phyloP scores from a whole-genome alignment of 2,888 invertebrate species.

The Drosophila pseudotakahashii region DNA sequence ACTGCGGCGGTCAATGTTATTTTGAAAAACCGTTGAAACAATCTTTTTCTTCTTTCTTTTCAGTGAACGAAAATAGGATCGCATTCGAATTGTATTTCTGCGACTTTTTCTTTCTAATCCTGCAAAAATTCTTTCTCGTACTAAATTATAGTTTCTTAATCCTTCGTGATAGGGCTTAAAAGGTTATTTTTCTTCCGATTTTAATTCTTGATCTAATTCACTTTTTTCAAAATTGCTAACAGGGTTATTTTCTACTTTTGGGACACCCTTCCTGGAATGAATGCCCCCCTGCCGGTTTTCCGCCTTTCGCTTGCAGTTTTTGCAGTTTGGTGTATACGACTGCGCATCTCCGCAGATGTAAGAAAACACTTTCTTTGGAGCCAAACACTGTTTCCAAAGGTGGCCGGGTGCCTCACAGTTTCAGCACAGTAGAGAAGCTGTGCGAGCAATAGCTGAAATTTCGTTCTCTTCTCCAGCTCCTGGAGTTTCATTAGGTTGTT shows the following conservation, averaged over 20 bases:
- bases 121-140: neutral
- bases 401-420: constrained; percentile 3
- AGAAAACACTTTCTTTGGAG: neutral
- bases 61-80: neutral
- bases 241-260: neutral
- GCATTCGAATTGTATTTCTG: constrained; percentile 1
- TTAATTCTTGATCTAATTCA: neutral
- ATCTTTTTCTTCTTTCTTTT: neutral
- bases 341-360: neutral
- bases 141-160: constrained; percentile 6
- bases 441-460: neutral
- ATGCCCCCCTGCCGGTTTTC: neutral
- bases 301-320: neutral
- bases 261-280: too few species aligned
- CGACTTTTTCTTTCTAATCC: neutral
- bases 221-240: neutral
- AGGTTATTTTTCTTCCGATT: neutral
- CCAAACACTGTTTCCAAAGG: constrained; percentile 7
- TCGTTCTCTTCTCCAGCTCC: neutral
- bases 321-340: neutral
- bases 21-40: neutral
- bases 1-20: too few species aligned
- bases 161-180: constrained; percentile 7
- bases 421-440: neutral
- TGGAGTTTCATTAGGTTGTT: neutral